Evolutionary conservation across 1,140 invertebrate species (phyloP).

Genomic region (Zophobas morio): DNA sequence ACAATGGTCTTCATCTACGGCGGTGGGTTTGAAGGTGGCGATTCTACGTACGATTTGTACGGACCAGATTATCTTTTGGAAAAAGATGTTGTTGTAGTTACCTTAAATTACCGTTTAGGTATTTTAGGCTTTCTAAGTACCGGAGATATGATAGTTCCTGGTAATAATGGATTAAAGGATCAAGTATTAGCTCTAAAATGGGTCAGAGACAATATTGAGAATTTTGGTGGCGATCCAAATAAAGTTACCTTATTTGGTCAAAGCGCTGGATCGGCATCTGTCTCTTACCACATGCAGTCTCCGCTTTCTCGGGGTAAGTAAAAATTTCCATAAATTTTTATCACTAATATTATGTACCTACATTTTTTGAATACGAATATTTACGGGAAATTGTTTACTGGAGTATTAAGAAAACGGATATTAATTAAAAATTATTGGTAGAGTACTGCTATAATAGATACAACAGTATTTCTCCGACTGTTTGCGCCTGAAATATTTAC

Average conservation of each 20-base stretch:
- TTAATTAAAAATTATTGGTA: too few relatives aligned
- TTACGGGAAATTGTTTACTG: too few relatives aligned
- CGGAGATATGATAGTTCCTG: constrained; percentile 56
- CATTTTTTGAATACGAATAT: too few relatives aligned
- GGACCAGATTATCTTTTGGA: constrained; percentile 75
- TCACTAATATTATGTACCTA: too few relatives aligned
- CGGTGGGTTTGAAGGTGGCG: constrained; percentile 72
- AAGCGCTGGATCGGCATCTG: constrained; percentile 60
- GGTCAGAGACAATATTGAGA: constrained; percentile 67
- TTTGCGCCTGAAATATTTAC: too few relatives aligned
- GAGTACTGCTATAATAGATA: too few relatives aligned
- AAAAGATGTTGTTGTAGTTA: constrained; percentile 77
- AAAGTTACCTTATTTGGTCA: constrained; percentile 61
- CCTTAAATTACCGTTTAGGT: constrained; percentile 80
- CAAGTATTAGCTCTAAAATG: constrained; percentile 68
- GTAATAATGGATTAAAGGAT: constrained; percentile 69
- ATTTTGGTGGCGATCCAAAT: constrained; percentile 66
- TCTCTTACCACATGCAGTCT: constrained; percentile 49
- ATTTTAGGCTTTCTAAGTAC: constrained; percentile 67
- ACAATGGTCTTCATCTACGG: constrained; percentile 75
- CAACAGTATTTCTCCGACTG: too few relatives aligned
- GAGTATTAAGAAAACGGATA: not conserved
- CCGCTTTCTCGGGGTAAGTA: constrained; percentile 33
- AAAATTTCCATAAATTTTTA: not conserved
- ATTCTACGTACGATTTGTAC: constrained; percentile 67